Evolutionary conservation across 2,113 vertebrate genomes (phyloP).

Genomic region (Puntigrus tetrazona): DNA sequence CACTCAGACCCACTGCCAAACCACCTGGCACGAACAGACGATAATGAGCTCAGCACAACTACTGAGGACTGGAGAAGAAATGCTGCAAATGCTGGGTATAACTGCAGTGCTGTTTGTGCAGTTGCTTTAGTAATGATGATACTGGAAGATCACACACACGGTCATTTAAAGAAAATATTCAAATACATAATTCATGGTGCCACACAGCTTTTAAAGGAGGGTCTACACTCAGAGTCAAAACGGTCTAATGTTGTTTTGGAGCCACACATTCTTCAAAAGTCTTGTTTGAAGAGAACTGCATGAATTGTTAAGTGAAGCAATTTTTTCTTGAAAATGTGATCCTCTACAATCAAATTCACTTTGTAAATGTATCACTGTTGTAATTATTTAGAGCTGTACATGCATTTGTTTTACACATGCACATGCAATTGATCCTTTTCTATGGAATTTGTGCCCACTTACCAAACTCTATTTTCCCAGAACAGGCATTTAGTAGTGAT

Average conservation of each 20-base stretch:
- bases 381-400: background rate
- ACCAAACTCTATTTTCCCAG: background rate
- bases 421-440: background rate
- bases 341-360: background rate
- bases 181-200: background rate
- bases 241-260: background rate
- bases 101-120: background rate
- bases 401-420: too few species aligned
- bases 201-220: background rate
- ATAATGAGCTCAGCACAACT: constrained; percentile 13
- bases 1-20: constrained; percentile 6
- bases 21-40: constrained; percentile 33
- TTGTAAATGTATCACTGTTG: background rate
- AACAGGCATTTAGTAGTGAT: background rate
- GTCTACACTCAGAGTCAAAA: background rate
- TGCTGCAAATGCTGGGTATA: background rate
- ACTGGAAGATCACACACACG: too few species aligned
- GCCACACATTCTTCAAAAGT: background rate
- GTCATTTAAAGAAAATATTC: background rate
- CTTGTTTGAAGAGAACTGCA: background rate
- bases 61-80: background rate
- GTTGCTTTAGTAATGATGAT: background rate
- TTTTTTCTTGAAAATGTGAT: too few species aligned
- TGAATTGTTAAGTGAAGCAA: too few species aligned
- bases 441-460: background rate